These are phyloP conservation scores for Poicephalus gulielmi DNA, from an alignment of 2,113 vertebrate genomes.

Conservation along the genomic window DNA sequence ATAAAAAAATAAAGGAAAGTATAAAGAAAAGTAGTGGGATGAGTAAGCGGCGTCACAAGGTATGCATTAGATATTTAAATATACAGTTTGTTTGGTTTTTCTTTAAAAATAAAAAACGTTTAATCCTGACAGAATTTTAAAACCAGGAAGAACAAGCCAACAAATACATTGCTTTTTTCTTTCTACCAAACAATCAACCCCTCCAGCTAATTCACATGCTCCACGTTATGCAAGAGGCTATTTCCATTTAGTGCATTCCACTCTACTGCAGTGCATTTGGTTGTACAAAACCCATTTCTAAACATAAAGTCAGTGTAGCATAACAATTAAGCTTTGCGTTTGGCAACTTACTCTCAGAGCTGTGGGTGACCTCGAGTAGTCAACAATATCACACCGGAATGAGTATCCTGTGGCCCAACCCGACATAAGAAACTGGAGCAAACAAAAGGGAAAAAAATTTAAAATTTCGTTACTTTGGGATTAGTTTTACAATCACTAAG, in stretches of 20 bases:
- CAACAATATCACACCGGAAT: conserved; percentile 89
- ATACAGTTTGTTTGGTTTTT: background rate
- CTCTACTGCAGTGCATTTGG: background rate
- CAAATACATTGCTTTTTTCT: background rate
- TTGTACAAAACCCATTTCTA: background rate
- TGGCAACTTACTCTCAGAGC: conserved; percentile 85
- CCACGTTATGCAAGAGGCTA: background rate
- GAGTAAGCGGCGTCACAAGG: background rate
- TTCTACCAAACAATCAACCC: background rate
- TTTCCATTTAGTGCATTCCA: background rate
- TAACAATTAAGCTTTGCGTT: background rate
- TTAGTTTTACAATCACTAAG: background rate
- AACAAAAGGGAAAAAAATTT: background rate
- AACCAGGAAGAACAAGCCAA: background rate
- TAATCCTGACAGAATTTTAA: background rate
- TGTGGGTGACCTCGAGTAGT: conserved; percentile 88
- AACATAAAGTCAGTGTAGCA: background rate
- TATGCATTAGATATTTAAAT: background rate
- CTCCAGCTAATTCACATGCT: background rate
- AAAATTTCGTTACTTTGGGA: conserved; percentile 4
- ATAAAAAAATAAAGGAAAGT: background rate
- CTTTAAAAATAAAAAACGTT: background rate
- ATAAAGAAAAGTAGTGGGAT: background rate
- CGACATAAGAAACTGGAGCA: conserved; percentile 91
- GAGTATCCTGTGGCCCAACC: conserved; percentile 97